Evolutionary conservation across 2,888 invertebrate species (phyloP).

Genomic region (Lordiphosa andalusiaca): DNA sequence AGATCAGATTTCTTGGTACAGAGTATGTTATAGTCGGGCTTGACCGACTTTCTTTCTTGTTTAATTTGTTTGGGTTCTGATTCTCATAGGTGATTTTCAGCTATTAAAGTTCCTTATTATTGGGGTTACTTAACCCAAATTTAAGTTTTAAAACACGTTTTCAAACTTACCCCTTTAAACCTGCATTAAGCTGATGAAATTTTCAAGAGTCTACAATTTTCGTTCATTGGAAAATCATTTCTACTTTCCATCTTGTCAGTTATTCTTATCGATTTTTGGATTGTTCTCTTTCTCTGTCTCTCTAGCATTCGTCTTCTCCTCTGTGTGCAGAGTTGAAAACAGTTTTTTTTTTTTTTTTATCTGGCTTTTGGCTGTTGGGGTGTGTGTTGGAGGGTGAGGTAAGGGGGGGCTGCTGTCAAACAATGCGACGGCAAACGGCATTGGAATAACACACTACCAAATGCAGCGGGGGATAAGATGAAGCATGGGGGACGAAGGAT

Average conservation of each 20-base stretch:
- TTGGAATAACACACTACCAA: conserved; percentile 66
- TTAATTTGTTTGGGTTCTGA: too few species aligned
- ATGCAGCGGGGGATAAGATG: conserved; percentile 34
- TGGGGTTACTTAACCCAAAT: too few species aligned
- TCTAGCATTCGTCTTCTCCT: neutral
- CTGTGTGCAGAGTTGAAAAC: conserved; percentile 16
- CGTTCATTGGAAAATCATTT: conserved; percentile 4
- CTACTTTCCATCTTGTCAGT: conserved; percentile 34
- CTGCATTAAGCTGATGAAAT: too few species aligned
- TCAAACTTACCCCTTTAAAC: too few species aligned
- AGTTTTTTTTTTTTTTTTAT: conserved; percentile 33
- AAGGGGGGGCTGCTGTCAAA: conserved; percentile 48
- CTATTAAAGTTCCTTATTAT: too few species aligned
- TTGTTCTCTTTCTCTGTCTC: conserved; percentile 37
- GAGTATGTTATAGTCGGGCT: too few species aligned
- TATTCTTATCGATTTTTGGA: conserved; percentile 67
- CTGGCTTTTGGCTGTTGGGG: conserved; percentile 16
- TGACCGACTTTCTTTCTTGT: too few species aligned
- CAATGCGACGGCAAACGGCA: conserved; percentile 60
- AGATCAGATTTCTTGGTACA: too few species aligned
- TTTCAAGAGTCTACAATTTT: conserved; percentile 11
- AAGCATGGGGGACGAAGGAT: neutral
- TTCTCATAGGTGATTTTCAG: too few species aligned
- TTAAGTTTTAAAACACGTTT: too few species aligned
- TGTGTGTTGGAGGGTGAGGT: neutral